phyloP scores from a whole-genome alignment of 1,140 invertebrate species.

The Trichonephila inaurata region DNA sequence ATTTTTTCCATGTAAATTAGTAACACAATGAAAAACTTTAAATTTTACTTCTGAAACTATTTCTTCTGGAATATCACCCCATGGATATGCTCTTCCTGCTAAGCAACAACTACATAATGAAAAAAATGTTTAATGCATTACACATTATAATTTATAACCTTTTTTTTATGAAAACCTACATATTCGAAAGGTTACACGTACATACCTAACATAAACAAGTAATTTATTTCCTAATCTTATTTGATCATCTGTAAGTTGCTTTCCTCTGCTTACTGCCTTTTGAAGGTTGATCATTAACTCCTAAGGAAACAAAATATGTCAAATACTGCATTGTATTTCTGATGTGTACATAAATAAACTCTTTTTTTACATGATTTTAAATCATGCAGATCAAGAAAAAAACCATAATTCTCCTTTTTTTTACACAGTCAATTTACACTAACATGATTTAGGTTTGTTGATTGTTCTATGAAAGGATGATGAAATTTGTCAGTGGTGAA shows the following conservation, averaged over 20 bases:
- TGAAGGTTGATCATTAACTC: conserved; percentile 80
- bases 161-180: background rate
- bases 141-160: too few relatives aligned
- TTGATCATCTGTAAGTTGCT: conserved; percentile 77
- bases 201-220: conserved; percentile 88
- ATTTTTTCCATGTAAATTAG: conserved; percentile 85
- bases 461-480: too few relatives aligned
- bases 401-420: too few relatives aligned
- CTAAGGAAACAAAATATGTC: conserved; percentile 7
- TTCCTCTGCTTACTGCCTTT: conserved; percentile 58
- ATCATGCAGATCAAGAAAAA: too few relatives aligned
- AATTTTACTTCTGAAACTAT: conserved; percentile 87
- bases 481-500: too few relatives aligned
- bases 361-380: too few relatives aligned
- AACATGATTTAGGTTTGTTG: too few relatives aligned
- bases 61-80: conserved; percentile 89
- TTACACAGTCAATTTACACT: too few relatives aligned
- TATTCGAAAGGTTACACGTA: background rate
- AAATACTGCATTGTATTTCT: background rate
- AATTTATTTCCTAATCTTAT: conserved; percentile 90
- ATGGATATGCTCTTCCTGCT: conserved; percentile 93
- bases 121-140: background rate
- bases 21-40: conserved; percentile 85
- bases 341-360: too few relatives aligned
- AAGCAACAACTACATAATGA: conserved; percentile 91